Base-by-base conservation (phyloP, 2,888 invertebrate species). In the Tenthredo amoena region DNA sequence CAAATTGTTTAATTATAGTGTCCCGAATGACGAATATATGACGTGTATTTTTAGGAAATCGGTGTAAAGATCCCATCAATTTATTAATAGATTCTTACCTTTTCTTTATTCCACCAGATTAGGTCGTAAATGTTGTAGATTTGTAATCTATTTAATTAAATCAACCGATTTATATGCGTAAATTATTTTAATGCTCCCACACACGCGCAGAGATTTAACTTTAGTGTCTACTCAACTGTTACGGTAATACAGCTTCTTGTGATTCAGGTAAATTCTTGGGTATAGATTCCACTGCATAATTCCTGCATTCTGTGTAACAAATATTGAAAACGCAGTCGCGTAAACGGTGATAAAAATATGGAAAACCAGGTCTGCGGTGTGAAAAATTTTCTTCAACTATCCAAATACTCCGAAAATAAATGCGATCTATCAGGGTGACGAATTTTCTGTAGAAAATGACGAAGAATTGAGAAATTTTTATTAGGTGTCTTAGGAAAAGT, bases 81-180 rank as follows among this genome's bases (percentile, higher is more conserved):
- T 21, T 81, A 81, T 62, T 81, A 62, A 62, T 81, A 81, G 62
- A 81, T 62, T 76, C 40, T n/a, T 58, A 37, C 10, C 21, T 62
- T 79, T 58, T 79, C 34, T 37, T 79, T 12, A 58, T 58, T 79
- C 15, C 40, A 37, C 12, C 50, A 15, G 10, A 76, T 50, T 26
- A 15, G 43, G 12, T 21, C 72, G 72, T 72, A 72, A 72, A 72
- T 43, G 40, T 37, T 7, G 37, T 72, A 21, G 9, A 10, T 72
- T 72, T 72, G 15, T 68, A 18, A 68, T 68, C 34, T 34, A 34
- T 68, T 34, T 6, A 68, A 68, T 34, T 34, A 18, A 71, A 72
- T 72, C 43, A 43, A 40, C 40, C n/a, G 26, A 21, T 72, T 43
- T 72, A 72, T 72, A 43, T 12, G 21, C 21, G 43, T 21, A 40